phyloP scores from a whole-genome alignment of 2,797 vertebrate species.

The Taeniopygia guttata region DNA sequence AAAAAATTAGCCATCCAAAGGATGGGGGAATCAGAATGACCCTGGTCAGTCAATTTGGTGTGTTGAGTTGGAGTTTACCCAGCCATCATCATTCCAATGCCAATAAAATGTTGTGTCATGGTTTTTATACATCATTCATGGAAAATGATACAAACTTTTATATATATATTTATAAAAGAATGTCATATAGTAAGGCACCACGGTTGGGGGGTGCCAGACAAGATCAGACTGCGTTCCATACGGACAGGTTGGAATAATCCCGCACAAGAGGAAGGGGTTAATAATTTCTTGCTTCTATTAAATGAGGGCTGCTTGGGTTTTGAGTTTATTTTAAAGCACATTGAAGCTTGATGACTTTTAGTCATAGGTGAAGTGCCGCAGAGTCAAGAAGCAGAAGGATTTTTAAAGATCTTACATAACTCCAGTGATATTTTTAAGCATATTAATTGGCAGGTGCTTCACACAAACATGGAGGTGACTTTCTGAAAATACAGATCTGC shows the following conservation, averaged over 20 bases:
- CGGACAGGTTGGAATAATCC: background rate
- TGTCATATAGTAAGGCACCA: background rate
- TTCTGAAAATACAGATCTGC: conserved; percentile 39
- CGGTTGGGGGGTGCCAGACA: background rate
- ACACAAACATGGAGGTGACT: conserved; percentile 58
- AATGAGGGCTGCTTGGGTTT: background rate
- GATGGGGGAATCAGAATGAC: background rate
- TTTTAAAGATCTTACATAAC: conserved; percentile 51
- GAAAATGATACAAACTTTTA: background rate
- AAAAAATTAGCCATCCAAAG: background rate
- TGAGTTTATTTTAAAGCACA: conserved; percentile 44
- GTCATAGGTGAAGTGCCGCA: conserved; percentile 42
- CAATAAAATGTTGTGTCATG: background rate
- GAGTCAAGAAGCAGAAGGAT: conserved; percentile 35
- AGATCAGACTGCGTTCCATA: background rate
- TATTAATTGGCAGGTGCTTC: conserved; percentile 55
- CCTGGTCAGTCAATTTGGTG: background rate
- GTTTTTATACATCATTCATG: too few relatives aligned
- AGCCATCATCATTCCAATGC: background rate
- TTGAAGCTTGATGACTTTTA: conserved; percentile 37
- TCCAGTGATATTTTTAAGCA: conserved; percentile 54
- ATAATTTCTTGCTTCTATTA: background rate
- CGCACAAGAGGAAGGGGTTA: background rate
- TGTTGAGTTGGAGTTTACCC: background rate
- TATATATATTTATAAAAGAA: background rate